phyloP scores from a whole-genome alignment of 1,140 invertebrate species.

The Doryteuthis pealeii region DNA sequence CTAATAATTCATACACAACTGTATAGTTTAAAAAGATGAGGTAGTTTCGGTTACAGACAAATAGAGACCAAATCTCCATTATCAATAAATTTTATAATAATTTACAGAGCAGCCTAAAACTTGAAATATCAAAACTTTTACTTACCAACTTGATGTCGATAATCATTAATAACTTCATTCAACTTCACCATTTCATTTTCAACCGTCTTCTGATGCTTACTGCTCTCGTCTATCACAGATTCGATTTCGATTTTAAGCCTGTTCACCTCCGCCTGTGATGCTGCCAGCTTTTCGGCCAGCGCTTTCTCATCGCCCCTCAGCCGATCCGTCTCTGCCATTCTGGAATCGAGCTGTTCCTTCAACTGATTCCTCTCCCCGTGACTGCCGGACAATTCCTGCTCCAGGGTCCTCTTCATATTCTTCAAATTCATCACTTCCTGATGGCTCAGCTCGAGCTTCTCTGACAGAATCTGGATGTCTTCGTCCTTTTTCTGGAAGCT shows the following conservation, averaged over 20 bases:
- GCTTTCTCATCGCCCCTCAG: not conserved
- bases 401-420: slow-evolving; percentile 6
- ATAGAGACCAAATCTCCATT: too few species aligned
- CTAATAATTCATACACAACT: too few species aligned
- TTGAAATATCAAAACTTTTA: too few species aligned
- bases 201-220: not conserved
- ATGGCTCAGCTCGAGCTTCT: not conserved
- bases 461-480: not conserved
- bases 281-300: not conserved
- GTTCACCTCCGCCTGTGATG: not conserved
- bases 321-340: not conserved
- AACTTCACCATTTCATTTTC: slow-evolving; percentile 11
- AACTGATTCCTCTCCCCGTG: not conserved
- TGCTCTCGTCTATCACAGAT: not conserved
- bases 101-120: too few species aligned
- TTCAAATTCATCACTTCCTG: slow-evolving; percentile 11
- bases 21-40: too few species aligned
- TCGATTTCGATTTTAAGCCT: not conserved
- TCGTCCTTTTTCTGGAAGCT: not conserved
- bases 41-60: too few species aligned
- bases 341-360: not conserved
- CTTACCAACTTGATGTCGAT: not conserved
- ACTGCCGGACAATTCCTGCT: slow-evolving; percentile 5
- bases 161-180: not conserved
- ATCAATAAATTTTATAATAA: too few species aligned